Evolutionary conservation across 2,888 invertebrate genomes (phyloP).

Genomic region (Brachyptera risi): DNA sequence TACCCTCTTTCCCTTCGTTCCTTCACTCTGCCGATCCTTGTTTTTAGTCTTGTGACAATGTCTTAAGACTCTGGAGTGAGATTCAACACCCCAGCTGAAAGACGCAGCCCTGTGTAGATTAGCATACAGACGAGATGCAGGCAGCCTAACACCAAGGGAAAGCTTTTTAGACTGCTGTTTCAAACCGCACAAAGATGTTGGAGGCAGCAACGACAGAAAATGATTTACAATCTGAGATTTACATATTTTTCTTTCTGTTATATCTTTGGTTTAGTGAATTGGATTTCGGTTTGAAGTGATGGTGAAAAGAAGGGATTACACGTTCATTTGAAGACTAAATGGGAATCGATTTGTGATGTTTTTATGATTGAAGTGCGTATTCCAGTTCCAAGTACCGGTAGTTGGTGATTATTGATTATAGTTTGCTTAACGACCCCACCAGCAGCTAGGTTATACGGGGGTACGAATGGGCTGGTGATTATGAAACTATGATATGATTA

Average conservation of each 20-base stretch:
- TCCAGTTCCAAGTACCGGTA: too few relatives aligned
- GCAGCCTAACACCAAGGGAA: neutral
- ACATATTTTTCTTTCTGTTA: neutral
- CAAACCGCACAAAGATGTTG: neutral
- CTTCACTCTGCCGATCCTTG: conserved; percentile 8
- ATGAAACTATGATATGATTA: too few relatives aligned
- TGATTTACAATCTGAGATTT: conserved; percentile 2
- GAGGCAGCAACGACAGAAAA: neutral
- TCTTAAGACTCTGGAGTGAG: neutral
- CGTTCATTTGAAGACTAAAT: too few relatives aligned
- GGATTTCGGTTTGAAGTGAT: too few relatives aligned
- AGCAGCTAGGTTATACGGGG: too few relatives aligned
- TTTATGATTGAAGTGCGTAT: too few relatives aligned
- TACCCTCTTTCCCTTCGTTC: too few relatives aligned
- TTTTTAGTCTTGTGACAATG: neutral
- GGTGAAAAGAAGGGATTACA: too few relatives aligned
- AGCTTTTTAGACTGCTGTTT: neutral
- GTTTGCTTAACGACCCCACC: too few relatives aligned
- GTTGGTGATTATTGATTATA: too few relatives aligned
- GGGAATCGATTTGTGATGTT: too few relatives aligned
- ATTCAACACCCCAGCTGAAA: neutral
- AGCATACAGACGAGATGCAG: conserved; percentile 3
- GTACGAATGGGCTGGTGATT: too few relatives aligned
- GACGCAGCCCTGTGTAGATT: neutral
- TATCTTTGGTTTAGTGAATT: neutral